phyloP scores from a whole-genome alignment of 2,888 invertebrate genomes.

The Diplazon laetatorius region DNA sequence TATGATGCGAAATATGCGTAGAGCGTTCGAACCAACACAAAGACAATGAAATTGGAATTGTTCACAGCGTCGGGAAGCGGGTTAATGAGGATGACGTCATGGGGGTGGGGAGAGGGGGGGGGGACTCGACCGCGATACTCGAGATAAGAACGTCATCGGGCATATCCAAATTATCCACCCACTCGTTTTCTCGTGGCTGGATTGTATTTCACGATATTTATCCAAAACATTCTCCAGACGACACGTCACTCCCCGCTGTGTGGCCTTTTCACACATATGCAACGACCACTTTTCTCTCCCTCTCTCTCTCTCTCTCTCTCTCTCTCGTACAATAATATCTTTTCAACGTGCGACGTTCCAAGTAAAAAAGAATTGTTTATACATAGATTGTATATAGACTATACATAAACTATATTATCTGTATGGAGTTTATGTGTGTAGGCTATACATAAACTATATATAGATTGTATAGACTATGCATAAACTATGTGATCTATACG shows the following conservation, averaged over 20 bases:
- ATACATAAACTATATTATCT: too few relatives aligned
- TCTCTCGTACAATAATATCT: too few relatives aligned
- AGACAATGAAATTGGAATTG: slow-evolving; percentile 29
- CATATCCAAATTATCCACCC: slow-evolving; percentile 58
- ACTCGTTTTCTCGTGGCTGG: slow-evolving; percentile 37
- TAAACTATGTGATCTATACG: too few relatives aligned
- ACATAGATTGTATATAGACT: too few relatives aligned
- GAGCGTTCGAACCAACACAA: not conserved
- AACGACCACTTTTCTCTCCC: not conserved
- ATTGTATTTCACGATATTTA: slow-evolving; percentile 5
- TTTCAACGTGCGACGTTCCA: not conserved
- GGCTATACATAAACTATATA: too few relatives aligned
- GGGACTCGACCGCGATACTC: slow-evolving; percentile 7
- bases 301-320: too few relatives aligned
- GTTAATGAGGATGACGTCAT: slow-evolving; percentile 60
- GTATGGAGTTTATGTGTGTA: too few relatives aligned
- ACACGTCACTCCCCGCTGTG: slow-evolving; percentile 31
- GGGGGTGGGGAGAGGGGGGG: too few relatives aligned
- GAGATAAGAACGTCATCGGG: slow-evolving; percentile 60
- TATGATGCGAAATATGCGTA: slow-evolving; percentile 18
- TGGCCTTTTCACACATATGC: slow-evolving; percentile 16
- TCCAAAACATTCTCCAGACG: slow-evolving; percentile 52
- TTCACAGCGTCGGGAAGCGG: slow-evolving; percentile 18
- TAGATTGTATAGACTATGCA: too few relatives aligned
- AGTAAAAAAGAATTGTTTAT: too few relatives aligned